Conservation (phyloP, 1,140 invertebrate species). For the Pachypeltis micranthus region DNA sequence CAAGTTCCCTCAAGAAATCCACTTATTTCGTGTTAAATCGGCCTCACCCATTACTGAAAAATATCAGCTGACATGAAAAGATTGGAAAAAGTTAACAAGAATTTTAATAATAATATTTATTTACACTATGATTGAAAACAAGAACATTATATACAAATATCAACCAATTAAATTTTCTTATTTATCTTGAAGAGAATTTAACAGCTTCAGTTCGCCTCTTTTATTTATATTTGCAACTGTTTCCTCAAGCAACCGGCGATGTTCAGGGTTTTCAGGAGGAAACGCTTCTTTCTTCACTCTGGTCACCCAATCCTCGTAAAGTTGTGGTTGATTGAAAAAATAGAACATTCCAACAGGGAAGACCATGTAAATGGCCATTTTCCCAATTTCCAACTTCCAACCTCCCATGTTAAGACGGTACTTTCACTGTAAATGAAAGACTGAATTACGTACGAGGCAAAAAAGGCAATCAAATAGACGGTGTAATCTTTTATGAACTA, state of each 20-base stretch:
- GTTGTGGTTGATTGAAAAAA: conserved; percentile 70
- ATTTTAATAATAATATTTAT: no score
- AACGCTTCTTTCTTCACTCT: conserved; percentile 53
- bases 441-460: background rate
- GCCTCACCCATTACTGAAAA: no score
- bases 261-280: conserved; percentile 49
- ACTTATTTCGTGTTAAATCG: no score
- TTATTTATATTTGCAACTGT: conserved; percentile 44
- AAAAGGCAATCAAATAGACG: background rate
- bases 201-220: conserved; percentile 37
- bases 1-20: no score
- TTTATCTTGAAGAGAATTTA: conserved; percentile 35
- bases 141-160: no score
- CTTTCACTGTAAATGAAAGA: background rate
- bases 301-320: conserved; percentile 67
- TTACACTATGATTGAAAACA: no score
- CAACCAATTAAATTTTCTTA: no score
- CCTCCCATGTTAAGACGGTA: conserved; percentile 52
- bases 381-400: conserved; percentile 66
- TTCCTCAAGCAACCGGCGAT: conserved; percentile 43
- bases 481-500: no score
- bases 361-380: conserved; percentile 71
- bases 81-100: no score
- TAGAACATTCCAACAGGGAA: conserved; percentile 77
- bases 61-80: no score